phyloP scores from a whole-genome alignment of 1,140 invertebrate genomes.

The Leptinotarsa texana region DNA sequence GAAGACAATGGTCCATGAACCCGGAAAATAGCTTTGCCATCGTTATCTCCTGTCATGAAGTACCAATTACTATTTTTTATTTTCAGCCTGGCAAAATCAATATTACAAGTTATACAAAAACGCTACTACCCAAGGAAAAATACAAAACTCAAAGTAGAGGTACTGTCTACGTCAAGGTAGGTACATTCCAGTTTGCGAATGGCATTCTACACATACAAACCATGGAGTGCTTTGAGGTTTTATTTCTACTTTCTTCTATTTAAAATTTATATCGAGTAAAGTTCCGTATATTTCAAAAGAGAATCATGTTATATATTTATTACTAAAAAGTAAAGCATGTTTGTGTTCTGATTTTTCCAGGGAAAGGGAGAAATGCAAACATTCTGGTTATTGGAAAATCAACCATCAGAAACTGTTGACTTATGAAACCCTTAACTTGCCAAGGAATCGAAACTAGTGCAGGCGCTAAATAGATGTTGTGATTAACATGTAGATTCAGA shows the following conservation, averaged over 20 bases:
- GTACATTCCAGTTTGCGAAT: background rate
- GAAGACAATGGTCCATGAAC: too few species aligned
- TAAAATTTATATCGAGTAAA: background rate
- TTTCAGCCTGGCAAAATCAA: conserved; percentile 74
- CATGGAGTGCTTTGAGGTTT: background rate
- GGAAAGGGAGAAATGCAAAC: conserved; percentile 44
- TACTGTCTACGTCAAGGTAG: conserved; percentile 75
- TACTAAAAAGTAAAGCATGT: too few species aligned
- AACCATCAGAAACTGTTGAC: too few species aligned
- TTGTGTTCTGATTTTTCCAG: conserved; percentile 12
- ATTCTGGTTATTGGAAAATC: conserved; percentile 36
- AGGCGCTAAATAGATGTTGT: too few species aligned
- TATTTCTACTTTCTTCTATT: background rate
- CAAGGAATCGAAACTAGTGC: too few species aligned
- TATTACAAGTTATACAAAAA: conserved; percentile 69
- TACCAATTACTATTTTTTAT: background rate
- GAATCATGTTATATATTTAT: too few species aligned
- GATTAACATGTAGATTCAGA: too few species aligned
- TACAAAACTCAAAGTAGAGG: conserved; percentile 71
- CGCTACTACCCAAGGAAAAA: conserved; percentile 63
- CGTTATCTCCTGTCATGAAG: too few species aligned
- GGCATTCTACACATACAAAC: too few species aligned
- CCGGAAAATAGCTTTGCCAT: too few species aligned
- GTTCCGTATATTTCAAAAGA: too few species aligned
- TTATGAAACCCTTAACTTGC: too few species aligned